Base-by-base conservation (phyloP, 35 echinoderm and acorn worm species). In the Patiria miniata region DNA sequence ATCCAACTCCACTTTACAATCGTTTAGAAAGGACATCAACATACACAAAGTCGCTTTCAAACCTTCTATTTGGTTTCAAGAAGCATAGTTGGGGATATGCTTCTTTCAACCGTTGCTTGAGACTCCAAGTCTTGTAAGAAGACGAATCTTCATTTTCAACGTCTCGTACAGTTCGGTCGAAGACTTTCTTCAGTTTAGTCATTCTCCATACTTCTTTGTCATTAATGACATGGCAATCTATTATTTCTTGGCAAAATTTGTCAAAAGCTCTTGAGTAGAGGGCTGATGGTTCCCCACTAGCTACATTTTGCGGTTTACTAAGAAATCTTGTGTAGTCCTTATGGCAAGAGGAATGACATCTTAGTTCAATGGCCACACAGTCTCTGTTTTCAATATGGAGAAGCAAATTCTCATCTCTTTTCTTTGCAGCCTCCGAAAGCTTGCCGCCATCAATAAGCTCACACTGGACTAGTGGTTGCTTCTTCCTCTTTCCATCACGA, bases 41-140 rank as follows among this genome's bases (percentile, higher is more conserved):
- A 52, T 55, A 95, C 6, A 91, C 93, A 87, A 95, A 33, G 36
- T 91, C 88, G 60, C 84, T 91, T 39, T 87, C 39, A 83, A 87
- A 28, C 14, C 29, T 36, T 8, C 73, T 81, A 38, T 51, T 50
- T 30, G 93, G 93, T 60, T 77, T 51, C 26, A 40, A 44, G 68
- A 95, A 95, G 17, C 50, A 23, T 1, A 95, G 61, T 50, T 86
- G 89, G 34, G 89, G 93, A 83, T 87, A 95, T 26, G 26, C 56
- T 23, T 37, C 83, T 77, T 61, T 29, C 17, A 95, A 32, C 9
- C 80, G 22, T 7, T 39, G 23, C 79, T 95, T 95, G 1, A 95
- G 54, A 61, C 61, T 81, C 10, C 38, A 80, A 21, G 77, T 82
- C 38, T 81, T 94, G 51, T 87, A 94, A 0, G 17, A 40, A 12